phyloP scores from a whole-genome alignment of 2,113 vertebrate species.

The Coryphaenoides rupestris region DNA sequence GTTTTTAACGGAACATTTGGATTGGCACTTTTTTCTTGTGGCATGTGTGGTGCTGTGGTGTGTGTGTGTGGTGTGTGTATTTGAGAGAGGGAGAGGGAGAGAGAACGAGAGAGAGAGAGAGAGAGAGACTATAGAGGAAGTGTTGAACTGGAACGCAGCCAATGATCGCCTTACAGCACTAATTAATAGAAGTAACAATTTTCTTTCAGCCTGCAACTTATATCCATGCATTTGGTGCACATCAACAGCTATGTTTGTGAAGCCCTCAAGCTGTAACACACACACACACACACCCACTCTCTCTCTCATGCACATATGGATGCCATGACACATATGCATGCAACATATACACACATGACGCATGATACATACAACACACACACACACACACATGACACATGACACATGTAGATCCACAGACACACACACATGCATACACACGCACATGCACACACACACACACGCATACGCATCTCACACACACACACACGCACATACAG shows the following conservation, averaged over 20 bases:
- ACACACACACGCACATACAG: constrained; percentile 15
- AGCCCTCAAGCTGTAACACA: too few species aligned
- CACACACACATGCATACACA: constrained; percentile 17
- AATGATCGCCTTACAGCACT: neutral
- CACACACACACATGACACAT: too few species aligned
- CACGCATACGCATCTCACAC: constrained; percentile 26
- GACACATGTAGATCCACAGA: neutral
- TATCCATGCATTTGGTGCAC: constrained; percentile 7
- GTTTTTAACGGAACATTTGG: too few species aligned
- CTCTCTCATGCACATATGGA: too few species aligned
- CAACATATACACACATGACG: too few species aligned
- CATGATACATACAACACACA: too few species aligned
- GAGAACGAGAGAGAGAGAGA: too few species aligned
- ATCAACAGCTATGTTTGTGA: neutral
- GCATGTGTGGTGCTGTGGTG: constrained; percentile 8
- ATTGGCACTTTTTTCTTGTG: too few species aligned
- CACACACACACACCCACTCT: too few species aligned
- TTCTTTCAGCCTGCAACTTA: constrained; percentile 3
- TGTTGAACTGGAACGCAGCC: neutral
- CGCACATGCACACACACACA: constrained; percentile 19
- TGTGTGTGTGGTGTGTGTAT: constrained; percentile 1
- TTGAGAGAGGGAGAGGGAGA: too few species aligned
- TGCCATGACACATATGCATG: too few species aligned
- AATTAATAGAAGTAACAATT: constrained; percentile 7
- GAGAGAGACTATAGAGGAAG: neutral